phyloP scores from a whole-genome alignment of 2,113 vertebrate species.

The Dasyurus viverrinus region DNA sequence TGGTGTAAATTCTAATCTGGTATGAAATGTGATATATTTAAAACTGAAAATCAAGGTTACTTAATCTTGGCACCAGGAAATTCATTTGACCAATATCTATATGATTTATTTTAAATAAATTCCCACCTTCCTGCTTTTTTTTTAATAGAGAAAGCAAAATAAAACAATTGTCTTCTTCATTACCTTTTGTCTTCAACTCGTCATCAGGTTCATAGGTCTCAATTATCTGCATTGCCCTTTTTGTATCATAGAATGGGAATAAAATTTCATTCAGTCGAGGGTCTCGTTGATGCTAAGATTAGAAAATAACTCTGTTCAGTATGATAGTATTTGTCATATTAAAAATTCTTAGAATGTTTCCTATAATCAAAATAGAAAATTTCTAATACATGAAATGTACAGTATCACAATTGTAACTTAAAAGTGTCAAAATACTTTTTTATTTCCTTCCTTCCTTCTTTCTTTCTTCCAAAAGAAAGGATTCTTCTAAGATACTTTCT shows the following conservation, averaged over 20 bases:
- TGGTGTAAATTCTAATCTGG: neutral
- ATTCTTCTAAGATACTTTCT: neutral
- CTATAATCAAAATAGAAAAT: constrained; percentile 64
- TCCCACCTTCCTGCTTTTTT: neutral
- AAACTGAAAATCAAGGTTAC: neutral
- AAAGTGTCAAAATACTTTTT: constrained; percentile 42
- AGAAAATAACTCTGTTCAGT: constrained; percentile 81
- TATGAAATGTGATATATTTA: constrained; percentile 34
- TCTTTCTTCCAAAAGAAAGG: constrained; percentile 43
- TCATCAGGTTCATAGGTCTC: constrained; percentile 96
- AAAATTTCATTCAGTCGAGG: constrained; percentile 98
- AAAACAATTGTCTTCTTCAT: constrained; percentile 44
- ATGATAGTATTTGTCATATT: constrained; percentile 56
- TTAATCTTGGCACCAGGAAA: neutral
- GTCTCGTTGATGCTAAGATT: constrained; percentile 95
- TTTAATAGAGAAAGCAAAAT: neutral
- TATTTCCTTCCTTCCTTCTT: constrained; percentile 52
- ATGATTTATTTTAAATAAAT: constrained; percentile 25
- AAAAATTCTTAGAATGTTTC: constrained; percentile 66
- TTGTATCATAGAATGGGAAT: constrained; percentile 97
- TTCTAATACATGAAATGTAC: constrained; percentile 61
- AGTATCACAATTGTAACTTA: constrained; percentile 56
- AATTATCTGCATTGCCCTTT: constrained; percentile 97
- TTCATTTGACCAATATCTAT: constrained; percentile 36
- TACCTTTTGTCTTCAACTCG: constrained; percentile 96